These are phyloP conservation scores for Danio aesculapii DNA, from an alignment of 2,797 vertebrate species.

Conservation along the genomic window DNA sequence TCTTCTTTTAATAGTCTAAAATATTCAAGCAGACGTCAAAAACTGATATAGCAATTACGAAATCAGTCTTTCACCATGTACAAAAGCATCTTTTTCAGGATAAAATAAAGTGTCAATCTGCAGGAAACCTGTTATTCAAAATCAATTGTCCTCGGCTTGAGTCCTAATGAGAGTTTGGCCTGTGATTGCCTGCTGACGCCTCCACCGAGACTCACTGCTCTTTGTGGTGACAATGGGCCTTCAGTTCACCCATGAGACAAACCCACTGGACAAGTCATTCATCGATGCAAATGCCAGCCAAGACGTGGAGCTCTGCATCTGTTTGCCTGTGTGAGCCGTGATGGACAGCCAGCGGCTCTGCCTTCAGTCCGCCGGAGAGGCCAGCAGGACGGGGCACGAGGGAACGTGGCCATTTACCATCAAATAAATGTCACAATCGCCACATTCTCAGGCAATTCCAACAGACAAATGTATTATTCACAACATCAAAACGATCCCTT, in stretches of 20 bases:
- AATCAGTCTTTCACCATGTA: constrained; percentile 38
- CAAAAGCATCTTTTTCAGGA: constrained; percentile 20
- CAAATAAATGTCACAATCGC: constrained; percentile 90
- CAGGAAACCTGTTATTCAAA: constrained; percentile 89
- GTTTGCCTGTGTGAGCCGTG: constrained; percentile 88
- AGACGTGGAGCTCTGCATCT: constrained; percentile 87
- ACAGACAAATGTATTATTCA: constrained; percentile 93
- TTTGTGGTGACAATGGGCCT: constrained; percentile 92
- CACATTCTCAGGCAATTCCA: constrained; percentile 87
- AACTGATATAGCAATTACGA: constrained; percentile 8
- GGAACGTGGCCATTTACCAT: constrained; percentile 85
- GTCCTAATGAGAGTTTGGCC: constrained; percentile 91
- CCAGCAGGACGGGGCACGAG: constrained; percentile 72
- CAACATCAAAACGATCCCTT: constrained; percentile 86
- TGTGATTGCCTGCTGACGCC: constrained; percentile 84
- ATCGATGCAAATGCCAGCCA: constrained; percentile 95
- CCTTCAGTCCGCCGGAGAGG: constrained; percentile 52
- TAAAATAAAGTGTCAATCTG: constrained; percentile 69
- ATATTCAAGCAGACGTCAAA: constrained; percentile 9
- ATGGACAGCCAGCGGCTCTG: constrained; percentile 89
- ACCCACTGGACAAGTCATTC: constrained; percentile 92
- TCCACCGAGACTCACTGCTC: constrained; percentile 88
- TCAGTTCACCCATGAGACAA: constrained; percentile 85
- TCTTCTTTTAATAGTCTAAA: neutral
- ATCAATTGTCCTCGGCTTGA: constrained; percentile 92